phyloP scores from a whole-genome alignment of 1,140 invertebrate genomes.

The Drosophila ananassae region DNA sequence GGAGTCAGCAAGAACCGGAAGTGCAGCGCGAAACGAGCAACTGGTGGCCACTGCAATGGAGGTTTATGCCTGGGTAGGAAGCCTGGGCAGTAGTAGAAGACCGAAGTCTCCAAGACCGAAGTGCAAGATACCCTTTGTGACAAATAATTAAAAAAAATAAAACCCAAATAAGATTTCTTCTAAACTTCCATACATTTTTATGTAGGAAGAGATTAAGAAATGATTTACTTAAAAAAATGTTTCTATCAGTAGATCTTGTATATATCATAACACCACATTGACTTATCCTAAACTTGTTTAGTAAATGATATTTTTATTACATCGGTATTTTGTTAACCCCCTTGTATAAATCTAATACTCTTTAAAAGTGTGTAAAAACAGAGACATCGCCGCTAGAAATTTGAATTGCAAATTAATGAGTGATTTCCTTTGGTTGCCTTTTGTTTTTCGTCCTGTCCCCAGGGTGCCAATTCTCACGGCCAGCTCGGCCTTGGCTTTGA shows the following conservation, averaged over 20 bases:
- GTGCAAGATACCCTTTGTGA: background rate
- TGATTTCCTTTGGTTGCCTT: conserved; percentile 60
- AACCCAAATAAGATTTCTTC: too few relatives aligned
- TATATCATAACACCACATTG: too few relatives aligned
- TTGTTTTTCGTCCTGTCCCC: conserved; percentile 38
- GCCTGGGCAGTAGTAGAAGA: too few relatives aligned
- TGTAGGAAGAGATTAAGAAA: background rate
- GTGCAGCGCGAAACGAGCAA: conserved; percentile 62
- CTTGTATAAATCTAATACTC: background rate
- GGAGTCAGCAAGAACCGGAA: conserved; percentile 61
- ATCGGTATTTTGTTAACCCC: too few relatives aligned
- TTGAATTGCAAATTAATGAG: conserved; percentile 81
- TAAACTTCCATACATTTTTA: too few relatives aligned
- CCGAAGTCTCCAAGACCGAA: background rate
- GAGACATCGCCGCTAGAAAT: conserved; percentile 38
- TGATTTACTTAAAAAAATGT: background rate
- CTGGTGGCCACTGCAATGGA: conserved; percentile 63
- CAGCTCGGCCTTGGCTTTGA: conserved; percentile 89
- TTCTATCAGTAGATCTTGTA: too few relatives aligned
- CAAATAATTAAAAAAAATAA: background rate
- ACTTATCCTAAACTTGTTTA: too few relatives aligned
- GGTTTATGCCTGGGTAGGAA: conserved; percentile 69
- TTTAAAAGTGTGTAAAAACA: conserved; percentile 6
- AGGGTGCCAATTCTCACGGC: conserved; percentile 94
- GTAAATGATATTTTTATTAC: too few relatives aligned